Evolutionary conservation across 2,888 invertebrate species (phyloP).

Genomic region (Euphydryas editha): DNA sequence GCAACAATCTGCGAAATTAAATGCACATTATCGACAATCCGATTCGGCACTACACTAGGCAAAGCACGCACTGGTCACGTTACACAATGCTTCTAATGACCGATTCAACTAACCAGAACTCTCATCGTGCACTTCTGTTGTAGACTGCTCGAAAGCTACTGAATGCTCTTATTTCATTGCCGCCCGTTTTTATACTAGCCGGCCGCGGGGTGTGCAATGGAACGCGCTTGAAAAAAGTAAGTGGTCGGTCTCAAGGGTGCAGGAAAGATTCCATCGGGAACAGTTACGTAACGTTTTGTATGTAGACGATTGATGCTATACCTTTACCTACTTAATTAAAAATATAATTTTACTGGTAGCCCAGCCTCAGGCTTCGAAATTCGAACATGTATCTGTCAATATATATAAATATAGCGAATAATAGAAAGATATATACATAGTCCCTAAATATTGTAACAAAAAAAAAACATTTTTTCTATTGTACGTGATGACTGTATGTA

Average conservation of each 20-base stretch:
- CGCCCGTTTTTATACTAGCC: conserved; percentile 71
- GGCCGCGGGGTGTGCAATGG: conserved; percentile 66
- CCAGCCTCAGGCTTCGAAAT: conserved; percentile 43
- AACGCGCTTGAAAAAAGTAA: conserved; percentile 77
- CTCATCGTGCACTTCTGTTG: conserved; percentile 82
- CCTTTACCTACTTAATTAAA: conserved; percentile 15
- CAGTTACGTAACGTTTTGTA: too few species aligned
- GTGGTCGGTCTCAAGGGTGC: too few species aligned
- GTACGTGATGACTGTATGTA: too few species aligned
- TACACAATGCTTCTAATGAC: conserved; percentile 42
- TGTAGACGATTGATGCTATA: conserved; percentile 7
- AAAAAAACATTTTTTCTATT: too few species aligned
- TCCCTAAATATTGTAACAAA: too few species aligned
- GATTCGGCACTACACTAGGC: conserved; percentile 48
- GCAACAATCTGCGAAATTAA: conserved; percentile 80
- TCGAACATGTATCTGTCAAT: too few species aligned
- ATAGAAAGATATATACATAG: too few species aligned
- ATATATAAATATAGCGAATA: too few species aligned
- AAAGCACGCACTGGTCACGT: conserved; percentile 50
- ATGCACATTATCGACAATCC: conserved; percentile 45
- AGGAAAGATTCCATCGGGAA: too few species aligned
- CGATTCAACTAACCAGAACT: conserved; percentile 74
- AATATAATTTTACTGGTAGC: conserved; percentile 26
- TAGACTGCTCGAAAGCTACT: conserved; percentile 83
- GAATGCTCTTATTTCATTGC: conserved; percentile 74